Conservation (phyloP, 2,888 invertebrate species). For the Bimastos eiseni region DNA sequence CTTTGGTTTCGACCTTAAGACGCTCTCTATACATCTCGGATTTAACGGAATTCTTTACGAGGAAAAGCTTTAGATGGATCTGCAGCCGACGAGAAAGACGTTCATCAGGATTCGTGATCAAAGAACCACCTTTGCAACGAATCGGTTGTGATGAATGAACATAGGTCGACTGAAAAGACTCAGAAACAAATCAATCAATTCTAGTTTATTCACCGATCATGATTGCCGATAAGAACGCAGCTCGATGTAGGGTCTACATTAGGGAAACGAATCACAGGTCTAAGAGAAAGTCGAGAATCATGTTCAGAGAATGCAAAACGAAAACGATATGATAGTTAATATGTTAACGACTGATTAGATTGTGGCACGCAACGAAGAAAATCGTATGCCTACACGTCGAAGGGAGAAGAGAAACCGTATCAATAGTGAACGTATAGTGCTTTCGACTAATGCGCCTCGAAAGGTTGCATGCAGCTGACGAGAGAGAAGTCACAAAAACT, state of each 20-base stretch:
- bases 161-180: no score
- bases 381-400: background rate
- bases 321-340: background rate
- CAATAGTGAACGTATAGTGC: background rate
- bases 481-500: background rate
- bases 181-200: no score
- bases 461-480: background rate
- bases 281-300: no score
- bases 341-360: background rate
- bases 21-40: no score
- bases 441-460: background rate
- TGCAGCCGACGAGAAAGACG: background rate
- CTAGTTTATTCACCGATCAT: no score
- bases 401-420: background rate
- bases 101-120: background rate
- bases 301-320: no score
- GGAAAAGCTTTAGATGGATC: background rate
- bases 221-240: no score
- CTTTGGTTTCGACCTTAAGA: no score
- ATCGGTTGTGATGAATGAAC: background rate
- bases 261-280: no score
- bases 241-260: no score
- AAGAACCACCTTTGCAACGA: background rate
- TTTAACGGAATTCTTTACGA: background rate
- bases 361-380: background rate